Evolutionary conservation across 2,888 invertebrate species (phyloP), one percentile per base, ranked within the genome.

Genomic region (Branchinecta sandiegonensis): DNA sequence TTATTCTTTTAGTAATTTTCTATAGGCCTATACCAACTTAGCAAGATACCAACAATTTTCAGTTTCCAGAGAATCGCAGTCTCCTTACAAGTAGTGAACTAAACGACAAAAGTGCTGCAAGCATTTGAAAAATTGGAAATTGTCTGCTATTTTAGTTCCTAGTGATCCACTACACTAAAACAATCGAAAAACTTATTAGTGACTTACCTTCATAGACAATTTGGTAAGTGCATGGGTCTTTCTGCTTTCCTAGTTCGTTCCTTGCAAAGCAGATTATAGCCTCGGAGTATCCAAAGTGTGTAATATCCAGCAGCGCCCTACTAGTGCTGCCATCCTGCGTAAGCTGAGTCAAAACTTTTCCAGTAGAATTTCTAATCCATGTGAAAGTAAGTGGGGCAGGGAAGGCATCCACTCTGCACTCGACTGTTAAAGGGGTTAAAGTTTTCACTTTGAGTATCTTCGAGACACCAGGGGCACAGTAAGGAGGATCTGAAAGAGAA

Each of bases 191-290:
- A 37, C 6, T 4, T 37, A 5, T 37, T 23, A 23, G 23, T 23
- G 23, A 23, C 23, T 23, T 56, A 56, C 63, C 63, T 56, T 56
- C 63, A 56, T 56, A 56, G 23, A 56, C n/a, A 9, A 56, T 10
- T 17, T 56, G 63, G 63, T 17, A 56, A 56, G 23, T 23, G 23
- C 63, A 56, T n/a, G 63, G 63, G 14, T 17, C 63, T 23, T 56
- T 56, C 63, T 56, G 63, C 9, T 56, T 56, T 56, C 63, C 63
- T 56, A 56, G n/a, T 9, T 56, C 63, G 23, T 56, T 56, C 14
- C 8, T 56, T 56, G 63, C 63, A n/a, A 10, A 56, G 63, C 14
- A 56, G 23, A 56, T n/a, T 17, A 56, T 17, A 56, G 63, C 23
- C 23, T 56, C 63, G n/a, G 63, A 17, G 23, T 56, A 56, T 11